Evolutionary conservation across 2,888 invertebrate genomes (phyloP), one percentile per base, ranked within the genome.

Genomic region (Athalia cordata): DNA sequence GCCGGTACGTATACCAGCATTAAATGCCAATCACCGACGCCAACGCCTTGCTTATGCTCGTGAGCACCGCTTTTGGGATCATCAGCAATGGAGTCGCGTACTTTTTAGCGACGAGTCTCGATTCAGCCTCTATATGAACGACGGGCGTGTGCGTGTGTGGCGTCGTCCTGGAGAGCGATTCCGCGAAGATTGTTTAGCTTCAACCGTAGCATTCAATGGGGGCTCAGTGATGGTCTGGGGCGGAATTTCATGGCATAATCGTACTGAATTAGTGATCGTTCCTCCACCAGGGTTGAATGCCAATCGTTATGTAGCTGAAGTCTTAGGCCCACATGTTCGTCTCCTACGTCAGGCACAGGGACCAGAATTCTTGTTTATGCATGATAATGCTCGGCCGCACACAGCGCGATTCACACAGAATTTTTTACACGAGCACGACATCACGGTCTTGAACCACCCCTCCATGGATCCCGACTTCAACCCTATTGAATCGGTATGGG

Each of bases 321-420:
- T 79, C 65, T 47, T 79, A 55, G 29, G 29, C n/a, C n/a, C n/a
- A n/a, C n/a, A n/a, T n/a, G n/a, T n/a, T n/a, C n/a, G n/a, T n/a
- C 43, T 43, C 77, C 70, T 72, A 79, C 66, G 76, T 77, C 65
- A 45, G 9, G 7, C 75, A 75, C 55, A 59, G 45, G 78, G 29
- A 79, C n/a, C 79, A 74, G 57, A 66, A 65, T 78, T 79, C 61
- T n/a, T 72, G 29, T 78, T 77, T 8, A 79, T 80, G 72, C 79
- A 79, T 15, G 79, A 80, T 49, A 80, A 78, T 77, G 78, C 79
- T 7, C 65, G 79, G 6, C 65, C 78, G 62, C 79, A 80, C 65
- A 76, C 77, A n/a, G n/a, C n/a, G n/a, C n/a, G n/a, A n/a, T n/a
- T n/a, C n/a, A n/a, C n/a, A n/a, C n/a, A n/a, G n/a, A n/a, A n/a